Evolutionary conservation across 2,113 vertebrate genomes (phyloP), one percentile per base, ranked within the genome.

Genomic region (Pteruthius melanotis): DNA sequence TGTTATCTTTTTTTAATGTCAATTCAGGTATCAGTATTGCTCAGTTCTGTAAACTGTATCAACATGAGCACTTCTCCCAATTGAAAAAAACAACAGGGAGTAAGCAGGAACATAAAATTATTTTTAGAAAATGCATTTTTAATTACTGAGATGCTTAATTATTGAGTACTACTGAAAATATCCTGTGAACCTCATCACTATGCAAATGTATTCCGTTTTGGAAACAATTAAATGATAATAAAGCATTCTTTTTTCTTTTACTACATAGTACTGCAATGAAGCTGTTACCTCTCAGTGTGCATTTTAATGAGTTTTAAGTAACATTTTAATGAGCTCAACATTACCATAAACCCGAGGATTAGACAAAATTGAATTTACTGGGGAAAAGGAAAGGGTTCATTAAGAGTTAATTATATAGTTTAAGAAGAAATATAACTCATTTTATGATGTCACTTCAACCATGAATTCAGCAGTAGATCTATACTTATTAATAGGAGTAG

Each of bases 271-370:
- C 97, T 96, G 97, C 98, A 99, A 99, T 99, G 98, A 99, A 99
- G 98, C 98, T 98, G 98, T 99, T 99, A 98, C 98, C 97, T 98
- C 97, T 98, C 98, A 97, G 98, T 98, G 97, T 98, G 98, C 97
- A 98, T 99, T 98, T 99, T 99, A 99, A 99, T 99, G 98, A 99
- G 97, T 98, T 99, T 99, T 99, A 99, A 99, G 98, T 98, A 98
- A 99, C 98, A 98, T 98, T 99, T 99, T 99, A 99, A 99, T 99
- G 98, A 99, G 98, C 98, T 98, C 98, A 97, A 98, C 97, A 99
- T 99, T 99, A 99, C 98, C 98, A 98, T 98, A 98, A 99, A 99
- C 96, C 90, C 95, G 97, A 97, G 98, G 98, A 99, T 99, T 98
- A 98, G 96, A 94, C 92, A 98, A 98, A 99, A 99, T 99, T 98